Percentiles rank a stretch among this genome's conserved stretches.
Conservation (phyloP, 1,140 invertebrate genomes). For the Drosophila nigromelanica region DNA sequence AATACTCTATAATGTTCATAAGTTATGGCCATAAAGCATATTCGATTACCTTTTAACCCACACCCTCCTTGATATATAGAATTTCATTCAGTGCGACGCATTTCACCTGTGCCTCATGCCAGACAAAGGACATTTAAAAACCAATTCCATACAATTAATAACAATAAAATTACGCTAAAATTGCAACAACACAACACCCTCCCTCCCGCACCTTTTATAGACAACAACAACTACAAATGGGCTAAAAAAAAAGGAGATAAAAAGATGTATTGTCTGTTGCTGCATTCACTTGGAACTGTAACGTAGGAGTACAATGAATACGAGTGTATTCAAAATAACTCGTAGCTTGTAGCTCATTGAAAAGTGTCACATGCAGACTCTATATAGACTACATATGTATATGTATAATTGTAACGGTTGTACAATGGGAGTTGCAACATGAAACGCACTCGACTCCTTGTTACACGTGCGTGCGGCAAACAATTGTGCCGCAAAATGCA, state of each 20-base stretch:
- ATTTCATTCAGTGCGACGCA: conserved; percentile 11
- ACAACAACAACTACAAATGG: conserved; percentile 35
- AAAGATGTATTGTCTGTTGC: conserved; percentile 46
- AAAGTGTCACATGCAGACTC: conserved; percentile 43
- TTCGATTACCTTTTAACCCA: not conserved
- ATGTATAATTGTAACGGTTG: conserved; percentile 20
- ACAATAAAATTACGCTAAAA: conserved; percentile 78
- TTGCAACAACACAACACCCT: conserved; percentile 71
- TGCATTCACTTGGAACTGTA: conserved; percentile 10
- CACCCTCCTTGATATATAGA: not conserved
- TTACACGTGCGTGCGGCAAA: conserved; percentile 70
- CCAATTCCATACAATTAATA: conserved; percentile 73
- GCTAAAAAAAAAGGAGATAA: conserved; percentile 22
- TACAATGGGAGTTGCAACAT: conserved; percentile 54
- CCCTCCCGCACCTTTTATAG: not conserved
- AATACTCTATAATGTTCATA: not conserved
- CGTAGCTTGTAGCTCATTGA: conserved; percentile 66
- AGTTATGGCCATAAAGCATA: not conserved
- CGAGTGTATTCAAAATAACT: conserved; percentile 69
- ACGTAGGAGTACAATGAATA: not conserved
- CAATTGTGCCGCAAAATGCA: conserved; percentile 67
- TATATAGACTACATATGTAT: conserved; percentile 25
- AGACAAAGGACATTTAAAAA: conserved; percentile 63
- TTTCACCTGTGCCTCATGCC: conserved; percentile 18
- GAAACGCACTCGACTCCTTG: conserved; percentile 51